Evolutionary conservation across 2,797 vertebrate species (phyloP).

Genomic region (Percopsis omiscomaycus): DNA sequence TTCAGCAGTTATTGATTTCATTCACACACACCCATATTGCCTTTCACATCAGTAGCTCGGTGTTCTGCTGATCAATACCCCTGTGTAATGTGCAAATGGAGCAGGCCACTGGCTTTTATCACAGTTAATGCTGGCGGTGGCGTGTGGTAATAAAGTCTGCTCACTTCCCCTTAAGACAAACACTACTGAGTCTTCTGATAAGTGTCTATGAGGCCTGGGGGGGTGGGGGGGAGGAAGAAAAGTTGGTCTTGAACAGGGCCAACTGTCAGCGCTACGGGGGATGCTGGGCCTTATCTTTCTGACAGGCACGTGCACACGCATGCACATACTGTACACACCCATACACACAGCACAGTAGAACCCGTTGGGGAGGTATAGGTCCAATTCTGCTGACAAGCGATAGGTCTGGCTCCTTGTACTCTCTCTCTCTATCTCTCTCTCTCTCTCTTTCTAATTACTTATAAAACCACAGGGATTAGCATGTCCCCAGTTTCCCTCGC

Average conservation of each 20-base stretch:
- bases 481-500: constrained; percentile 64
- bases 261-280: constrained; percentile 17
- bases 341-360: constrained; percentile 20
- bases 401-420: constrained; percentile 39
- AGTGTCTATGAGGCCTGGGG: background rate
- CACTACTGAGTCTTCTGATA: constrained; percentile 18
- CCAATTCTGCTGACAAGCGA: constrained; percentile 71
- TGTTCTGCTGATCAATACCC: background rate
- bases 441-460: constrained; percentile 62
- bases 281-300: constrained; percentile 29
- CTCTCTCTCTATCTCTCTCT: constrained; percentile 3
- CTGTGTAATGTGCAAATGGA: constrained; percentile 20
- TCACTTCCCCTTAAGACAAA: constrained; percentile 18
- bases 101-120: background rate
- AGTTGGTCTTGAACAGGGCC: constrained; percentile 6
- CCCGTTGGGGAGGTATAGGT: constrained; percentile 57
- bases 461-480: constrained; percentile 67
- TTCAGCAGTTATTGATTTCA: constrained; percentile 29
- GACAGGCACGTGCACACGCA: constrained; percentile 30
- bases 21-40: constrained; percentile 19
- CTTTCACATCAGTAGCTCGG: constrained; percentile 15
- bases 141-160: constrained; percentile 7
- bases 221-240: constrained; percentile 10
- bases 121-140: background rate
- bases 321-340: background rate